Evolutionary conservation across 2,113 vertebrate species (phyloP), one percentile per base, ranked within the genome.

Genomic region (Oryctolagus cuniculus): DNA sequence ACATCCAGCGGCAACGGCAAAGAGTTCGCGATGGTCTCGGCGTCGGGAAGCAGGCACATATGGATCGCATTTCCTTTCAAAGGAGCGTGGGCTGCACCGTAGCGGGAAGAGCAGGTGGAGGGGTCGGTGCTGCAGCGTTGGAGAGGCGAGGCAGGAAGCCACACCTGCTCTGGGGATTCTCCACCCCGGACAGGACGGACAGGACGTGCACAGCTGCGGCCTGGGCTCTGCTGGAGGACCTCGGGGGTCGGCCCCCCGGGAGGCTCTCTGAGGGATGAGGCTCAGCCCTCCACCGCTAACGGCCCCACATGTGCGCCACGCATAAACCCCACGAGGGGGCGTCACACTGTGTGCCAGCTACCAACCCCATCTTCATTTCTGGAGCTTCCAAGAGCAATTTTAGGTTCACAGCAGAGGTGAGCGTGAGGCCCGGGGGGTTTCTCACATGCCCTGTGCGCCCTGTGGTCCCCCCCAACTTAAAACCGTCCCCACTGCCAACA

Each of bases 41-140:
- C 81, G 24, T 92, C 55, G 73, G 29, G 38, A 96, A 72, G 36
- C 51, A 88, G 89, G 93, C 85, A 69, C 77, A 88, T 92, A 83
- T 87, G 86, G 82, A 88, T 82, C 77, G 53, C 27, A 97, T 95
- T 96, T 95, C 49, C 63, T 95, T 95, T 84, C 87, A 91, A 87
- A 75, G 89, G 73, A 91, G 17, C 2, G 8, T 29, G 53, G 27
- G 66, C 49, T 95, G 82, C 44, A 83, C 70, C 83, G 81, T 81
- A 78, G 87, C 74, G 79, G 73, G 31, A 61, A 58, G 55, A 77
- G 73, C 69, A 84, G 31, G 51, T 55, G 34, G 82, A 73, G 89
- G 25, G 38, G 38, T 74, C 38, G 44, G 0, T 80, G 22, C 38
- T 61, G 11, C 85, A 77, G 24, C 22, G n/a, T 61, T 89, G 74